Evolutionary conservation across 2,113 vertebrate species (phyloP).

Genomic region (Indicator indicator): DNA sequence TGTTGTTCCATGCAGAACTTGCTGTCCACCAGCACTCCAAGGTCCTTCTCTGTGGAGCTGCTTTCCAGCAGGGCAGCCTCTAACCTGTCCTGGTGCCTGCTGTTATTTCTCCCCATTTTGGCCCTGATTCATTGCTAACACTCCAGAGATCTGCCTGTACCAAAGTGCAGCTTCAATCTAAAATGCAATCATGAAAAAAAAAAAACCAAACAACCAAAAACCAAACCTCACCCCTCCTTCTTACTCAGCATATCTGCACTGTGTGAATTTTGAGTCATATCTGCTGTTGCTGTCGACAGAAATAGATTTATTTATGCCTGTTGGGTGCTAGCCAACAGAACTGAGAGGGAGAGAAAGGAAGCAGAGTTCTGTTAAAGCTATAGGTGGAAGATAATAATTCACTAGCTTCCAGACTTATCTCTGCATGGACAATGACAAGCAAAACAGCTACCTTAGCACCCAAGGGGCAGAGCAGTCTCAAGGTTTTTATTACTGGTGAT

Average conservation of each 20-base stretch:
- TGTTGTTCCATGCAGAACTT: too few species aligned
- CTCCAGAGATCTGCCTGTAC: background rate
- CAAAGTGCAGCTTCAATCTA: constrained; percentile 10
- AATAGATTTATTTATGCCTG: constrained; percentile 57
- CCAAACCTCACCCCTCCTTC: background rate
- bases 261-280: constrained; percentile 59
- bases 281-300: background rate
- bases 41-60: too few species aligned
- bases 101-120: background rate
- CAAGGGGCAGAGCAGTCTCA: background rate
- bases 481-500: background rate
- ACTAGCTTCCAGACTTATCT: background rate
- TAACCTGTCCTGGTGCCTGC: too few species aligned
- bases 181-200: constrained; percentile 33
- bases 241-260: constrained; percentile 64
- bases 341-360: background rate
- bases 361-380: background rate
- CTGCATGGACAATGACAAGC: background rate
- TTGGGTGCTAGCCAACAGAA: constrained; percentile 37
- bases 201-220: background rate
- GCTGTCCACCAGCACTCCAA: too few species aligned
- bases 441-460: background rate
- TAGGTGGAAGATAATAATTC: background rate
- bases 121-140: background rate
- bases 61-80: too few species aligned